Evolutionary conservation across 2,888 invertebrate species (phyloP), one percentile per base, ranked within the genome.

Genomic region (Scaptomyza caliginosa): DNA sequence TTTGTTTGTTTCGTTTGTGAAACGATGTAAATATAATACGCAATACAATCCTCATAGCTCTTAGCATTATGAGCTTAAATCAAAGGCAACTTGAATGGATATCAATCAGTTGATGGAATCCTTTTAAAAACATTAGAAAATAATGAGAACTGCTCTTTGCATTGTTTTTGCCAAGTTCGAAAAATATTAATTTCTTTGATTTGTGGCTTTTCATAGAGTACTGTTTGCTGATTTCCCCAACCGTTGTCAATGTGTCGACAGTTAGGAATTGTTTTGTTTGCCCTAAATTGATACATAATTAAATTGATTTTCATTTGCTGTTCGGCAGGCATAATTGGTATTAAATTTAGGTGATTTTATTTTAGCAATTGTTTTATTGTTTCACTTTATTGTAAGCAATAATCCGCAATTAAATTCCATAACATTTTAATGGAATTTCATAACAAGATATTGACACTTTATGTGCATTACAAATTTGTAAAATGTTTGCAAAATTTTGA

Each of bases 61-160:
- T 62, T 48, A 24, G 58, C 40, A 51, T 49, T 32, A 50, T 52
- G 39, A 16, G 17, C 28, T 13, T 11, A 50, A 24, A 32, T 28
- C 36, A 57, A 70, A 57, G 50, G 28, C 16, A 24, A 49, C 16
- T 38, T 19, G 13, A 49, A 55, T 49, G 39, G 49, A 62, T 73
- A 71, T 69, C 84, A 81, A 81, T 81, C 81, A 76, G 78, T 54
- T 84, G 74, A 81, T 81, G 78, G 76, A 69, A 74, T 65, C 76
- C 81, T 81, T 80, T 81, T 67, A 78, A 46, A 69, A 73, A 71
- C 52, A 77, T 66, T 75, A 69, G 40, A 73, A 75, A 75, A 75
- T 77, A 83, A 79, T 64, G 54, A 62, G 19, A 52, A 39, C 30
- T 34, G 28, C 30, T 32, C 39, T 23, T 28, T 28, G 45, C 10